These are phyloP conservation scores for Drosophila mimica DNA, from an alignment of 2,888 invertebrate species.

Conservation along the genomic window DNA sequence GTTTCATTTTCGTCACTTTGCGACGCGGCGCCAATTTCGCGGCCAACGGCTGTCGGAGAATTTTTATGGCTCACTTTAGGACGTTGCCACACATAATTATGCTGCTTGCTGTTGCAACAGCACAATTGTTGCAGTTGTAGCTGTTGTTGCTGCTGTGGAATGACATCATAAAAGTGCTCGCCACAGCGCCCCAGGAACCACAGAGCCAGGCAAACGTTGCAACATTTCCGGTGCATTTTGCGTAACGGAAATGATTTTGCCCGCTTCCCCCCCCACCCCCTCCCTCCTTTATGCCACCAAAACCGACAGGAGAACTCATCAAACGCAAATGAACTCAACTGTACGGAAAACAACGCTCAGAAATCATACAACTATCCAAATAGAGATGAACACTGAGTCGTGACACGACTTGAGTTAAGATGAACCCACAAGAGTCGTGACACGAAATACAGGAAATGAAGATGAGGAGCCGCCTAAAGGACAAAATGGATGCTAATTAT, in stretches of 20 bases:
- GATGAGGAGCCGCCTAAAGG: neutral
- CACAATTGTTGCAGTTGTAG: conserved; percentile 44
- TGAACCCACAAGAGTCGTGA: neutral
- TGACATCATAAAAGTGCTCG: conserved; percentile 71
- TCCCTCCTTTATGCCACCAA: neutral
- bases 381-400: conserved; percentile 2
- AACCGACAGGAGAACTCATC: conserved; percentile 23
- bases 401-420: neutral
- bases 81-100: conserved; percentile 65
- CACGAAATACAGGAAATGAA: neutral
- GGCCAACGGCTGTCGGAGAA: conserved; percentile 52
- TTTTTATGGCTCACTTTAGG: conserved; percentile 66
- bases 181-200: conserved; percentile 19
- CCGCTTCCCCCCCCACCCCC: neutral
- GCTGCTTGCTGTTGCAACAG: conserved; percentile 42
- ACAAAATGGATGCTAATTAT: neutral
- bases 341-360: conserved; percentile 9
- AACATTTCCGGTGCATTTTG: conserved; percentile 76
- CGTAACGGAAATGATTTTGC: conserved; percentile 71
- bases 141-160: conserved; percentile 40
- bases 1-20: conserved; percentile 80
- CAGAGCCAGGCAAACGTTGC: conserved; percentile 51
- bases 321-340: conserved; percentile 27
- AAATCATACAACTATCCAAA: neutral
- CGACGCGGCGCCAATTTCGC: conserved; percentile 62